Evolutionary conservation across 2,888 invertebrate genomes (phyloP), one percentile per base, ranked within the genome.

Genomic region (Hirtodrosophila duncani): DNA sequence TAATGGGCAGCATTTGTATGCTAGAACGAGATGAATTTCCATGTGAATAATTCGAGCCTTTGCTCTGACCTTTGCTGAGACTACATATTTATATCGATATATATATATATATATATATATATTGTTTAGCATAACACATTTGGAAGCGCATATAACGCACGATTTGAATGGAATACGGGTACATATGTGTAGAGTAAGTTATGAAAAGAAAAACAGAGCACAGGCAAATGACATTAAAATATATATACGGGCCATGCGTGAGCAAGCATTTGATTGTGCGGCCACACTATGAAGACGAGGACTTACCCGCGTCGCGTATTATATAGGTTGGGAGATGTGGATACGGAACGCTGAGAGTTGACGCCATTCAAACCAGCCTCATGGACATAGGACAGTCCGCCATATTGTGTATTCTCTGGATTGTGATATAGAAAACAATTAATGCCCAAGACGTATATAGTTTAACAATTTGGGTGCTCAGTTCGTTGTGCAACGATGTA

Each of bases 1-100:
- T 87, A 38, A 87, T 87, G 45, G 87, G 87, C 63, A 87, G 63
- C 87, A 87, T 87, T 83, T 87, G 87, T 52, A 87, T 86, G 65
- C 87, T 87, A 56, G 87, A 87, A 67, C 85, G 84, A 67, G 86
- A 86, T 46, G 87, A 87, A 77, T 85, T 85, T 42, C 83, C 84
- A 70, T 84, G 85, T 63, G 85, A 86, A 66, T 82, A 83, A 69
- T 83, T 84, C 52, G 86, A 84, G 21, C 62, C 67, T 71, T 83
- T 85, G 67, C 77, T 82, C 55, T 72, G 67, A 55, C 63, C 63
- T 74, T 84, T 84, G 59, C 57, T 72, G 30, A 71, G 36, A 27
- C 78, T 77, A 44, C 23, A 24, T 49, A 23, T 34, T 39, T 20
- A 11, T 41, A 1, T 23, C 26, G 14, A n/a, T 9, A 9, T 24